Conservation (phyloP, 2,797 vertebrate genomes). For the Crax fasciolata region DNA sequence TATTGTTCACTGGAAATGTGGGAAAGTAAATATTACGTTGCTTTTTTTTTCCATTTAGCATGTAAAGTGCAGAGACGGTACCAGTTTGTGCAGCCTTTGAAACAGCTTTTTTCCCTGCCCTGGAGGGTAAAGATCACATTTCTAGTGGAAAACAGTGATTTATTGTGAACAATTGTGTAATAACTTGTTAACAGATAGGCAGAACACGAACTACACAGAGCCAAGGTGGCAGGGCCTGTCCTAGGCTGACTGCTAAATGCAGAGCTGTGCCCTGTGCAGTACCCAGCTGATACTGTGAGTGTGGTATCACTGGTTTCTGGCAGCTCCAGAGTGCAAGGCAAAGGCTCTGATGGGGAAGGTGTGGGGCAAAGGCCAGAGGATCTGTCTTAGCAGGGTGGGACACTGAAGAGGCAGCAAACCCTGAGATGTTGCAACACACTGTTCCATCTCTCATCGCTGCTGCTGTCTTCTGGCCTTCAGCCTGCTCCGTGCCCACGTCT, state of each 20-base stretch:
- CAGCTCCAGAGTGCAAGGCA: fast-evolving
- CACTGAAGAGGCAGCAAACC: background rate
- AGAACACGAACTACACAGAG: background rate
- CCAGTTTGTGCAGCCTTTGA: background rate
- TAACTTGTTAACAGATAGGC: background rate
- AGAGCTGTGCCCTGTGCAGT: background rate
- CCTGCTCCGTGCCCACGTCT: background rate
- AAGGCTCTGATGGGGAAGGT: background rate
- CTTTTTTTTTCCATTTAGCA: background rate
- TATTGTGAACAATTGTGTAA: background rate
- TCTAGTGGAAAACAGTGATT: background rate
- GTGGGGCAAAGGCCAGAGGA: background rate
- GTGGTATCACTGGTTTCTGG: background rate
- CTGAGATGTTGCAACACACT: background rate
- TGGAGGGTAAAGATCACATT: slow-evolving; percentile 4
- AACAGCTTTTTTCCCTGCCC: background rate
- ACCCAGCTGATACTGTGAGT: fast-evolving
- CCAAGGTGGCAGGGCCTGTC: fast-evolving
- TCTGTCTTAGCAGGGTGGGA: background rate
- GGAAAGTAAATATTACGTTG: background rate
- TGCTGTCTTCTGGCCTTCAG: slow-evolving; percentile 16
- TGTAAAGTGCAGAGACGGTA: background rate
- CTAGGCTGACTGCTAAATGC: background rate
- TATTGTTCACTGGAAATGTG: background rate
- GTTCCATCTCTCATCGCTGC: background rate